Percentiles rank a stretch among this genome's conserved stretches.
Conservation (phyloP, 2,113 vertebrate genomes). For the Anguilla rostrata region DNA sequence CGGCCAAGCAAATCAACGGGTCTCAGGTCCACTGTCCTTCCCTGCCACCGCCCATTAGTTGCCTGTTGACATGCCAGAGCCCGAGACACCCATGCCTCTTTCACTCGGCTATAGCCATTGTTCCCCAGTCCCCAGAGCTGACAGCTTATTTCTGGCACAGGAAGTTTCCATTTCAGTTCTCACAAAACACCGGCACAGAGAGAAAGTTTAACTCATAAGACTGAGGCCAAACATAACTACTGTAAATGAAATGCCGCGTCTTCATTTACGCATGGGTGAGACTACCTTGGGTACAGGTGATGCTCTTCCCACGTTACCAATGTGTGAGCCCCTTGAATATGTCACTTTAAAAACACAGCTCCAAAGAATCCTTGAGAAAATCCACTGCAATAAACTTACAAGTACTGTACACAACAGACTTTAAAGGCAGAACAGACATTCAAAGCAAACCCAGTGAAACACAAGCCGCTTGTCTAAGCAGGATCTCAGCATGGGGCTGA, state of each 20-base stretch:
- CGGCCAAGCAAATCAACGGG: background rate
- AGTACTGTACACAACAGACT: background rate
- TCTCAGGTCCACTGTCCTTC: background rate
- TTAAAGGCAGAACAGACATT: background rate
- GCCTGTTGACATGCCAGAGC: background rate
- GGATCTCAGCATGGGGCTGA: too few species aligned
- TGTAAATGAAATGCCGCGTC: too few species aligned
- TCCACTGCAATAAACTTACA: background rate
- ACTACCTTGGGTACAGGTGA: background rate
- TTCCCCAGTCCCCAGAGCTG: background rate
- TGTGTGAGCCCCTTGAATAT: background rate
- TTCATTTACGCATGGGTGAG: background rate
- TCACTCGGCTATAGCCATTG: background rate
- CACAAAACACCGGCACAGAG: background rate
- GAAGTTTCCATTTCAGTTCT: background rate
- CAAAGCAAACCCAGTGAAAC: background rate
- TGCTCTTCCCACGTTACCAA: background rate
- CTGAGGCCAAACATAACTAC: background rate
- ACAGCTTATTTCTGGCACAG: background rate
- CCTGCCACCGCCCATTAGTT: background rate
- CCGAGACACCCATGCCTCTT: background rate
- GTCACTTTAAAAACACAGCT: background rate
- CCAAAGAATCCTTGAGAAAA: too few species aligned
- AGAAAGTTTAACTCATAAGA: background rate
- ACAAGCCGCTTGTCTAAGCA: background rate